These are phyloP conservation scores for Eclectus roratus DNA, from an alignment of 2,113 vertebrate species.

Conservation along the genomic window DNA sequence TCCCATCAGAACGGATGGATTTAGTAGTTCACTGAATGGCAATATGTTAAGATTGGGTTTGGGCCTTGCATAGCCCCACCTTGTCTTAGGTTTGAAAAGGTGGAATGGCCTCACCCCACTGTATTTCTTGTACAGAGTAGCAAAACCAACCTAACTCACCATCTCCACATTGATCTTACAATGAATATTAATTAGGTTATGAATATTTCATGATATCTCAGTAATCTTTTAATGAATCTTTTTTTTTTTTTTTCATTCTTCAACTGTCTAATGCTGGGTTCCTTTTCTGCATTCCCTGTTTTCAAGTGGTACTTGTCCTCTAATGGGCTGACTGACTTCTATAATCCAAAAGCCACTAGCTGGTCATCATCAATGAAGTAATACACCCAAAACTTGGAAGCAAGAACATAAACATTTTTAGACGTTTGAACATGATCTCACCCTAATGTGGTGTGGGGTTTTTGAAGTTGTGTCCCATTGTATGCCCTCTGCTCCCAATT, in stretches of 20 bases:
- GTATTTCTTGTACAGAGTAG: background rate
- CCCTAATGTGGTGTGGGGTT: background rate
- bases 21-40: background rate
- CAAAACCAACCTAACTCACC: background rate
- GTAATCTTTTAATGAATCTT: background rate
- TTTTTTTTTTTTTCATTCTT: background rate
- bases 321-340: background rate
- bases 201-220: background rate
- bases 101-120: background rate
- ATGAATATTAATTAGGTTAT: background rate
- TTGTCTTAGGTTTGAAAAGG: background rate
- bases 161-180: background rate
- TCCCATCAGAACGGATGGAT: background rate
- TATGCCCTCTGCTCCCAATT: accelerated
- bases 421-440: background rate
- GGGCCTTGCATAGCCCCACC: background rate
- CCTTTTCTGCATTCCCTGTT: background rate
- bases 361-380: background rate
- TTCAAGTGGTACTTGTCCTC: background rate
- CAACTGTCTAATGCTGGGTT: background rate
- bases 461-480: background rate
- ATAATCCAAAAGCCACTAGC: background rate
- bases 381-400: background rate
- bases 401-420: background rate
- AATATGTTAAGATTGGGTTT: background rate